phyloP scores from a whole-genome alignment of 2,797 vertebrate genomes.

The Meda fulgida region DNA sequence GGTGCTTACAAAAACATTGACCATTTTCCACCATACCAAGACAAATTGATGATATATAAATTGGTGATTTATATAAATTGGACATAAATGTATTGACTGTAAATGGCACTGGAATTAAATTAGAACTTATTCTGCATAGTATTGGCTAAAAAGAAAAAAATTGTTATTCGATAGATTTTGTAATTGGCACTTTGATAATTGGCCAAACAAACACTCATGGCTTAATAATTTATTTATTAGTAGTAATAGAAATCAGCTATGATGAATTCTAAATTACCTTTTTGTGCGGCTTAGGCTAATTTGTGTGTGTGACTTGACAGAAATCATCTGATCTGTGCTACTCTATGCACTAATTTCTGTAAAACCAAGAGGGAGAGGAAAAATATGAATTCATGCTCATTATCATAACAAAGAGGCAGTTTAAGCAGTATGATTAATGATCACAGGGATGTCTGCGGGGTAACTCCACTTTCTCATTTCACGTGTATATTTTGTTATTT shows the following conservation, averaged over 20 bases:
- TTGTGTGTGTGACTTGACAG: too few relatives aligned
- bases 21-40: neutral
- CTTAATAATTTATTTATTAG: neutral
- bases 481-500: constrained; percentile 47
- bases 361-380: constrained; percentile 5
- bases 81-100: neutral
- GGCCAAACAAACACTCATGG: neutral
- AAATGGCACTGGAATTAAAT: neutral
- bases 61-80: neutral
- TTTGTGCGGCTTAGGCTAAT: neutral
- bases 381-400: constrained; percentile 4
- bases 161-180: too few relatives aligned
- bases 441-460: constrained; percentile 26
- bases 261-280: neutral
- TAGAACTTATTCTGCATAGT: neutral
- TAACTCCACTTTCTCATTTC: constrained; percentile 49
- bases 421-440: constrained; percentile 61
- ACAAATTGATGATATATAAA: neutral
- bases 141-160: neutral
- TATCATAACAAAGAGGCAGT: constrained; percentile 40
- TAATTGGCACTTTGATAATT: neutral
- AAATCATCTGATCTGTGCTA: too few relatives aligned
- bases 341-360: neutral
- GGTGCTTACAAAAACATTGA: neutral
- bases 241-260: neutral